Base-by-base conservation (phyloP, 2,888 invertebrate species). In the Chloroclystis v-ata region DNA sequence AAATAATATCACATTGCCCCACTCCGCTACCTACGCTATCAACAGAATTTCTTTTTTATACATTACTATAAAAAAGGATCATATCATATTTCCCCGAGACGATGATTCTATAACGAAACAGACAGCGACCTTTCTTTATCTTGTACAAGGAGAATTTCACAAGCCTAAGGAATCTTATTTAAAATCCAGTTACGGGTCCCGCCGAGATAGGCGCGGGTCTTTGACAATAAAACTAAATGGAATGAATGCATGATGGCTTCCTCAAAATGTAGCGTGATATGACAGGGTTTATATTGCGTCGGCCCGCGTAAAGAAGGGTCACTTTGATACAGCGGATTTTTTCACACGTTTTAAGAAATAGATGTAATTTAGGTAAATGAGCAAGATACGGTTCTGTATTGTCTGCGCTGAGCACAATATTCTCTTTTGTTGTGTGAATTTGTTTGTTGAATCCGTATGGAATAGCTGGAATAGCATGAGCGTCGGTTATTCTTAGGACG, bases 151-250 rank as follows among this genome's bases (percentile, higher is more conserved):
- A 79, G 82, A 86, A 86, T 83, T 84, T 84, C 78, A 72, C 74
- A 74, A 78, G 78, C 72, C 75, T 72, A 72, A 75, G 76, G 74
- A 82, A 85, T 84, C 86, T 85, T 85, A 87, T 87, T 87, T 87
- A 86, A 86, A 87, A 86, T 87, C 86, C 84, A 73, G 85, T 87
- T 85, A 85, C 75, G 76, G 77, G 72, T 67, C 69, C 67, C 67
- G 72, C 59, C 69, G 78, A 84, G 86, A 87, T 86, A 86, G 84
- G 86, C 84, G 77, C 81, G 82, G 85, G 81, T 73, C 81, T 79
- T 72, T 67, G 77, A 84, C 85, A 86, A 85, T 87, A 87, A 85
- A 87, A 87, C 86, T 83, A 86, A 87, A 86, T 87, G 84, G 84
- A 87, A 87, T 81, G 85, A 85, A 86, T 85, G 82, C 74, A 75